These are phyloP conservation scores for Antheraea assamensis DNA, from an alignment of 2,888 invertebrate species.

Conservation along the genomic window DNA sequence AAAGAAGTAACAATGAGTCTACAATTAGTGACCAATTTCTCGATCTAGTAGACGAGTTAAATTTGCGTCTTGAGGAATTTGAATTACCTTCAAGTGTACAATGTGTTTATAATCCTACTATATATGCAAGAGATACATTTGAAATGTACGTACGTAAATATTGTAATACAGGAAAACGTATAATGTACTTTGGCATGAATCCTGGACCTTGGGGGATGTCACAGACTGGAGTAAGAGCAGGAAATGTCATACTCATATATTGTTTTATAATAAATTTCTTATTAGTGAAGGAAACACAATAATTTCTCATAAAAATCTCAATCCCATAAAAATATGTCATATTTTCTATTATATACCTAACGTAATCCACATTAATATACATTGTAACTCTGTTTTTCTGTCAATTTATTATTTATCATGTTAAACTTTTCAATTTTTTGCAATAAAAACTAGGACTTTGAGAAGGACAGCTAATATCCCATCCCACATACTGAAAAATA, in stretches of 20 bases:
- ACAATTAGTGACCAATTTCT: conserved; percentile 55
- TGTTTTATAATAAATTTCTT: background rate
- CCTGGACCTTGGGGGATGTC: conserved; percentile 99
- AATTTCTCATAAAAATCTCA: background rate
- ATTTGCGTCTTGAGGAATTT: conserved; percentile 68
- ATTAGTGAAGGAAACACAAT: background rate
- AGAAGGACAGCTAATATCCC: too few species aligned
- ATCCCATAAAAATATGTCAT: too few species aligned
- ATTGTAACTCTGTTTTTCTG: too few species aligned
- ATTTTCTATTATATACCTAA: too few species aligned
- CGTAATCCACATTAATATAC: too few species aligned
- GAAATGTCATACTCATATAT: background rate
- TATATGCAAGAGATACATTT: conserved; percentile 91
- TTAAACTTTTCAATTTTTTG: too few species aligned
- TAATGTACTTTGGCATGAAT: conserved; percentile 96
- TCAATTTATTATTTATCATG: too few species aligned
- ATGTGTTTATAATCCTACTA: conserved; percentile 91
- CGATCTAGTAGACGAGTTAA: conserved; percentile 63
- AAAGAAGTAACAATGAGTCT: background rate
- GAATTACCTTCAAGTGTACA: conserved; percentile 81
- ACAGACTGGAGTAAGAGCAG: conserved; percentile 90
- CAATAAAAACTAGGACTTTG: too few species aligned
- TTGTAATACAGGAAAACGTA: conserved; percentile 84
- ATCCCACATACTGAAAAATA: too few species aligned
- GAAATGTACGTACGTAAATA: conserved; percentile 88